Base-by-base conservation (phyloP, 2,113 vertebrate genomes). In the Copsychus sechellarum region DNA sequence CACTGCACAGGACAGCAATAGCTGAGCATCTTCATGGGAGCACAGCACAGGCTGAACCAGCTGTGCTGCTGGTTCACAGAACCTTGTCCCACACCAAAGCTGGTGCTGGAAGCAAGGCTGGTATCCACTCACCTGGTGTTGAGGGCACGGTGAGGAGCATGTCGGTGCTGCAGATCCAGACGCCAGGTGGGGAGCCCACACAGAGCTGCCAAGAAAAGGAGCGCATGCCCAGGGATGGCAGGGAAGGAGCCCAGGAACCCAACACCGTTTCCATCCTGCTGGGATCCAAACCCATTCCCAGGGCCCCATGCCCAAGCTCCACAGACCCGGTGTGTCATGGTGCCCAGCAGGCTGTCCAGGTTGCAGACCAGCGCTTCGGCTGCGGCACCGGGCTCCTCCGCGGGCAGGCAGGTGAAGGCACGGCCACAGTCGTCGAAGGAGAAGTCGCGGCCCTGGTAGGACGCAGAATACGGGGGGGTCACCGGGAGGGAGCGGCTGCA, bases 81-180 rank as follows among this genome's bases (percentile, higher is more conserved):
- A 11, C 16, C 21, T 31, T 5, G 1, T 15, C 33, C 45, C 3
- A 3, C 5, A 1, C 23, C 13, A 13, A 48, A 61, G 6, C 0
- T 2, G 23, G 20, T 14, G 24, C 71, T 33, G 34, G 48, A 50
- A 33, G 45, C 40, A 45, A 57, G 73, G 43, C 33, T 64, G 31
- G 26, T 22, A 69, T n/a, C 48, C 33, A 66, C 98, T 97, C 40
- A 99, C 99, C 95, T 34, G 98, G 98, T 72, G 94, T 67, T 1
- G 93, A 78, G 8, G 99, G 98, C 48, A 99, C 34, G 3, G 90
- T 97, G 73, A 99, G 98, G 81, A 99, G 97, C 98, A 99, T 98
- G 95, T 99, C 99, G 0, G 99, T 99, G 97, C 99, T 99, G 97
- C 99, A 99, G 81, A 99, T 98, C 99, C 99, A 99, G 40, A 99